These are phyloP conservation scores for Nyctalus aviator DNA, from an alignment of 2,797 vertebrate species.

Conservation along the genomic window DNA sequence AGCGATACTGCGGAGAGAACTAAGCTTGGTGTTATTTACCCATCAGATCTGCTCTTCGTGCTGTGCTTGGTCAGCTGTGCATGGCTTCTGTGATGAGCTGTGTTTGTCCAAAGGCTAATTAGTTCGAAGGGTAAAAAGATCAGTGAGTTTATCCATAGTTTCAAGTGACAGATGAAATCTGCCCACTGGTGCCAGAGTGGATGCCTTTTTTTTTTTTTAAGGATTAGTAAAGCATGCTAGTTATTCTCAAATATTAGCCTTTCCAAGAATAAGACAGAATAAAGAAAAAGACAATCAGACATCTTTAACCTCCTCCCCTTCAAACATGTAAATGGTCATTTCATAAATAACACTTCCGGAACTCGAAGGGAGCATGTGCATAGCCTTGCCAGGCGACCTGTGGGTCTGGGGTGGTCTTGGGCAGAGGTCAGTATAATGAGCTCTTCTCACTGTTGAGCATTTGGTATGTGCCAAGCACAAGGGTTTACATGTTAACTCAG, in stretches of 20 bases:
- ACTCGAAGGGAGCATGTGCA: neutral
- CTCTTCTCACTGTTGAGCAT: neutral
- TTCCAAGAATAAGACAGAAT: slow-evolving; percentile 15
- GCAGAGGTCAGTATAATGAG: neutral
- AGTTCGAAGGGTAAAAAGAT: slow-evolving; percentile 70
- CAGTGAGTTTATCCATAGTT: slow-evolving; percentile 70
- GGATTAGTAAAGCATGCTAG: slow-evolving; percentile 56
- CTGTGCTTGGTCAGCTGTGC: slow-evolving; percentile 73
- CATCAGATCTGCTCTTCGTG: slow-evolving; percentile 26
- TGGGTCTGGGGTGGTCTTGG: neutral
- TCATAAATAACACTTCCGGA: neutral
- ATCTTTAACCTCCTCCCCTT: neutral
- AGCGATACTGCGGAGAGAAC: slow-evolving; percentile 2
- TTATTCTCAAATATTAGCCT: slow-evolving; percentile 54
- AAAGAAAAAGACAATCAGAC: slow-evolving; percentile 2
- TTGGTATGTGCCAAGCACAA: neutral
- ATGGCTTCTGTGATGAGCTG: slow-evolving; percentile 58
- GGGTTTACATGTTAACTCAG: neutral
- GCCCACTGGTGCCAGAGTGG: neutral
- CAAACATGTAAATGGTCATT: neutral
- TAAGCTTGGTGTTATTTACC: slow-evolving; percentile 22
- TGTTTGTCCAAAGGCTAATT: slow-evolving; percentile 79
- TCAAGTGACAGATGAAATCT: slow-evolving; percentile 64
- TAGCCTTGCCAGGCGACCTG: neutral
- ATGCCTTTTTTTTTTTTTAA: neutral